Conservation (phyloP, 2,797 vertebrate genomes). For the Prionace glauca region DNA sequence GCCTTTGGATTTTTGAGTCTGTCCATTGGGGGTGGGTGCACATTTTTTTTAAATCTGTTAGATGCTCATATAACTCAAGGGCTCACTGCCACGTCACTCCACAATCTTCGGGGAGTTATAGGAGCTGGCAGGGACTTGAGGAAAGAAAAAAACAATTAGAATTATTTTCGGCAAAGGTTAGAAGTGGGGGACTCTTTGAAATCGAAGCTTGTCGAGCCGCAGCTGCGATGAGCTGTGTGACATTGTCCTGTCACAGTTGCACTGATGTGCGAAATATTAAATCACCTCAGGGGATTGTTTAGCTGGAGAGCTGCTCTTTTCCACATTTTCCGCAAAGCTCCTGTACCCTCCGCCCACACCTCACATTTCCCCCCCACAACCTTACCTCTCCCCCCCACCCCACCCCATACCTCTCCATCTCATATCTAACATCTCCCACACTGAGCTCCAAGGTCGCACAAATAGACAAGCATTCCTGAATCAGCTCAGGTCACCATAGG, state of each 20-base stretch:
- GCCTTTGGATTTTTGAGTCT: conserved; percentile 2
- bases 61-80: conserved; percentile 49
- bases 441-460: background rate
- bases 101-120: conserved; percentile 43
- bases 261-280: background rate
- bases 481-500: background rate
- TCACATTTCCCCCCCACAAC: no score
- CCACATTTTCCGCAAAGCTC: background rate
- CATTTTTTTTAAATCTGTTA: conserved; percentile 57
- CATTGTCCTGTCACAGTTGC: rapidly evolving
- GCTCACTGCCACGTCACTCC: conserved; percentile 45
- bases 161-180: conserved; percentile 46
- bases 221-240: conserved; percentile 43
- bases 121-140: conserved; percentile 43
- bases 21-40: background rate
- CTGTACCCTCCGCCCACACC: background rate
- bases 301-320: background rate
- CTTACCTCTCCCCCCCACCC: no score
- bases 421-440: background rate
- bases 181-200: conserved; percentile 50
- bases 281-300: background rate
- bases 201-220: conserved; percentile 44
- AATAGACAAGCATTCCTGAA: conserved; percentile 22
- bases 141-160: conserved; percentile 45
- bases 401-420: background rate